These are phyloP conservation scores for Hozukius guyotensis DNA, from an alignment of 2,797 vertebrate species.

Conservation along the genomic window DNA sequence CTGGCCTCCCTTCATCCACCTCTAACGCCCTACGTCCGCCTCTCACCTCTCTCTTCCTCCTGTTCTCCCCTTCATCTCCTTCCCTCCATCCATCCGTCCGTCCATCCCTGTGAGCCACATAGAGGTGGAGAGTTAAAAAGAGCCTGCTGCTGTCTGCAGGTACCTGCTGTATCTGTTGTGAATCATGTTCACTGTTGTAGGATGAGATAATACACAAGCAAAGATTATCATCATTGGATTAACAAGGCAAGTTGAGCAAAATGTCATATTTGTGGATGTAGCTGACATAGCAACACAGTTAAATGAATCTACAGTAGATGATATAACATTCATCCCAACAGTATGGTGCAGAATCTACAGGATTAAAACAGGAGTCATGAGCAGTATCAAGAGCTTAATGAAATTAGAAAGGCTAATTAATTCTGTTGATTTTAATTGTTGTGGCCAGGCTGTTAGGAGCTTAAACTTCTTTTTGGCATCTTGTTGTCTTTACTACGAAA, in stretches of 20 bases:
- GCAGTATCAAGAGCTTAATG: neutral
- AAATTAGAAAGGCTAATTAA: neutral
- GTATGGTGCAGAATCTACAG: neutral
- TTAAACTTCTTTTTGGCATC: neutral
- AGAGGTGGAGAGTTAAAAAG: constrained; percentile 12
- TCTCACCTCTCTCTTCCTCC: constrained; percentile 21
- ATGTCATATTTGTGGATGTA: neutral
- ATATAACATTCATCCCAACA: neutral
- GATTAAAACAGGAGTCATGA: neutral
- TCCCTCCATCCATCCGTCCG: constrained; percentile 24
- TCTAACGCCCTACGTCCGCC: constrained; percentile 39
- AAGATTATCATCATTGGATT: neutral
- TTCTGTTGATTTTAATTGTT: neutral
- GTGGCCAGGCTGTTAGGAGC: neutral
- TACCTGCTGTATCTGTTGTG: constrained; percentile 6
- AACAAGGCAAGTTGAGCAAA: neutral
- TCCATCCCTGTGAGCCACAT: constrained; percentile 15
- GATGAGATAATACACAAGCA: neutral
- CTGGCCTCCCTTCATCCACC: constrained; percentile 44
- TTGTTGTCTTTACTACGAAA: neutral
- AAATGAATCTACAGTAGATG: neutral
- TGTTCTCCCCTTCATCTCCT: constrained; percentile 11
- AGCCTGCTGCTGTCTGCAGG: constrained; percentile 2
- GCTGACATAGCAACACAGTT: neutral
- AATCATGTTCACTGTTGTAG: constrained; percentile 1